These are phyloP conservation scores for Sphaeridia pumilis DNA, from an alignment of 2,888 invertebrate species.

Conservation along the genomic window DNA sequence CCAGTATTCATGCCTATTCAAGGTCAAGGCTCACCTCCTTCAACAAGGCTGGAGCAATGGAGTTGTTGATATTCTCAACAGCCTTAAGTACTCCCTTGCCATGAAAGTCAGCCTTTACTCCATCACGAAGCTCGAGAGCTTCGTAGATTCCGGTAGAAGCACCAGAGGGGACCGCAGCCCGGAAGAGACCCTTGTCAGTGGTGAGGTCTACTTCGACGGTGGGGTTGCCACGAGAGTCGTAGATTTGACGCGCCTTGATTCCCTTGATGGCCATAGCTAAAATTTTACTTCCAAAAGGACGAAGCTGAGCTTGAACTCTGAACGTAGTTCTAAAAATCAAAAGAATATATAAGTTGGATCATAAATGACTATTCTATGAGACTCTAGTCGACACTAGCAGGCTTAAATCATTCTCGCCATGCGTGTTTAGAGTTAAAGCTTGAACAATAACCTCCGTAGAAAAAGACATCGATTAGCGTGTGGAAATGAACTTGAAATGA, in stretches of 20 bases:
- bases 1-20: too few relatives aligned
- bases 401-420: too few relatives aligned
- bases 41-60: conserved; percentile 62
- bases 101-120: conserved; percentile 75
- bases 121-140: conserved; percentile 90
- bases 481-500: too few relatives aligned
- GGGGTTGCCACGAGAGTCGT: conserved; percentile 97
- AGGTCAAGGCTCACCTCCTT: conserved; percentile 52
- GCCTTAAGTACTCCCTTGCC: conserved; percentile 94
- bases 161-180: conserved; percentile 95
- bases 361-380: too few relatives aligned
- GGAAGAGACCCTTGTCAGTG: conserved; percentile 55
- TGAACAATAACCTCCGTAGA: too few relatives aligned
- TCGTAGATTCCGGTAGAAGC: conserved; percentile 97
- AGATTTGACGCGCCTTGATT: conserved; percentile 92
- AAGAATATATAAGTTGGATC: too few relatives aligned
- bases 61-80: conserved; percentile 72
- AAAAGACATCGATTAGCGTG: too few relatives aligned
- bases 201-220: conserved; percentile 83
- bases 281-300: too few relatives aligned
- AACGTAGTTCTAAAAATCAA: too few relatives aligned
- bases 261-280: conserved; percentile 88
- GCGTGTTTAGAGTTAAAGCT: too few relatives aligned
- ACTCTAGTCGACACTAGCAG: too few relatives aligned
- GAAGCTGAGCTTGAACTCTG: too few relatives aligned